Evolutionary conservation across 2,797 vertebrate species (phyloP).

Genomic region (Ataeniobius toweri): DNA sequence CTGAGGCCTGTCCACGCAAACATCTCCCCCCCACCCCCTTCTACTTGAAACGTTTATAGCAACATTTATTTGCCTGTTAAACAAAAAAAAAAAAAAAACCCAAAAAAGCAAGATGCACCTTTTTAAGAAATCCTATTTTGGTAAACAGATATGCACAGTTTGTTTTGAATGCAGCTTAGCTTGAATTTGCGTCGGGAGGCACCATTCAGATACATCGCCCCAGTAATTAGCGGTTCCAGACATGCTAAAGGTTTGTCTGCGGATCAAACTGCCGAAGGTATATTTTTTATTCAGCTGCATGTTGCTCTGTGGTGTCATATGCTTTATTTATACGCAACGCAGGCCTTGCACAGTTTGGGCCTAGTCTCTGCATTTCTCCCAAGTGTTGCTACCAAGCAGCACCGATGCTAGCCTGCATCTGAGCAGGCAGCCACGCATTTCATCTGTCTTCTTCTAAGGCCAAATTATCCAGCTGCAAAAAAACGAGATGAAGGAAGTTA

Average conservation of each 20-base stretch:
- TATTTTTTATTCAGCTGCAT: neutral
- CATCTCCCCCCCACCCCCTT: conserved; percentile 20
- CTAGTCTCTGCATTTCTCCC: conserved; percentile 61
- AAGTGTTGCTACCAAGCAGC: conserved; percentile 57
- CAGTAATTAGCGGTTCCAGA: conserved; percentile 46
- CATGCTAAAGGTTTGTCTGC: conserved; percentile 13
- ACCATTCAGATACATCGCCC: conserved; percentile 58
- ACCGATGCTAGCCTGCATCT: conserved; percentile 57
- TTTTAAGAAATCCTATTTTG: conserved; percentile 11
- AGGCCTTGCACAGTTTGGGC: conserved; percentile 54
- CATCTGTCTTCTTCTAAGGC: conserved; percentile 30
- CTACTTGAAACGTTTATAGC: neutral
- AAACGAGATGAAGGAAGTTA: neutral
- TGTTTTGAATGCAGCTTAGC: conserved; percentile 62
- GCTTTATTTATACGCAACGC: conserved; percentile 25
- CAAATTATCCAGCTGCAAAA: conserved; percentile 15
- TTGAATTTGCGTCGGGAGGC: conserved; percentile 59
- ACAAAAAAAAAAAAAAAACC: no score
- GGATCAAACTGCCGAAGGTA: neutral
- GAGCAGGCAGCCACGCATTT: conserved; percentile 57
- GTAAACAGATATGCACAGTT: conserved; percentile 27
- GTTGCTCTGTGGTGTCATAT: neutral
- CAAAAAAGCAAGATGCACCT: neutral
- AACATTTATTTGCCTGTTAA: neutral
- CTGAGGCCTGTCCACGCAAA: conserved; percentile 61